phyloP scores from a whole-genome alignment of 2,113 vertebrate species.

The Odontophorus gujanensis region DNA sequence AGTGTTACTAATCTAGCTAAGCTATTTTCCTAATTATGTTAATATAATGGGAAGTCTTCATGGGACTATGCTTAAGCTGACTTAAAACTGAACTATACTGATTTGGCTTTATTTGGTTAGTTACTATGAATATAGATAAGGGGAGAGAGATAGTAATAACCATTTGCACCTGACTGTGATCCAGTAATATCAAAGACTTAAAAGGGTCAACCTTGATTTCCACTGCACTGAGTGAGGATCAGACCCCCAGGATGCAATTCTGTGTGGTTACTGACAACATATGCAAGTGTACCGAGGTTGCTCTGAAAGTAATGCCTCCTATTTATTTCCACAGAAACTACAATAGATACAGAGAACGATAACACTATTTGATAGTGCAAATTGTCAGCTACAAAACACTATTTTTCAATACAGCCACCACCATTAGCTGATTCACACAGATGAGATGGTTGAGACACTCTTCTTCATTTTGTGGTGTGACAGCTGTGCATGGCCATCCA shows the following conservation, averaged over 20 bases:
- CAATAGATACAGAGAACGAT: too few relatives aligned
- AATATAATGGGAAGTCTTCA: neutral
- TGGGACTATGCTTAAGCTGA: neutral
- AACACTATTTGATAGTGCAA: too few relatives aligned
- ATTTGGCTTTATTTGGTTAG: neutral
- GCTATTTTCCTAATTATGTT: neutral
- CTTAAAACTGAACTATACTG: neutral
- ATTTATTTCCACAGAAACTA: too few relatives aligned
- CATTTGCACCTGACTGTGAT: neutral
- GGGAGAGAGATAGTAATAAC: neutral
- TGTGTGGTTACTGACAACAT: neutral
- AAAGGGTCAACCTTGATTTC: neutral
- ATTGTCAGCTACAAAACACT: too few relatives aligned
- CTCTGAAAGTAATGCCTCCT: too few relatives aligned
- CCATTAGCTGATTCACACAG: too few relatives aligned
- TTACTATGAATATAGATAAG: neutral
- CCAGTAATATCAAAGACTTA: neutral
- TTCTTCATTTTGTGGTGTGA: too few relatives aligned
- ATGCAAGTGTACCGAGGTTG: too few relatives aligned
- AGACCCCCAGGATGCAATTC: neutral
- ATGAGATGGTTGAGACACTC: too few relatives aligned
- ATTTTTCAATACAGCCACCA: too few relatives aligned
- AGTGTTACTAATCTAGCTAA: neutral
- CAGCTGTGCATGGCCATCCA: too few relatives aligned
- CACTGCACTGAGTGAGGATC: neutral